phyloP scores from a whole-genome alignment of 2,797 vertebrate genomes.

The Gouania willdenowi region DNA sequence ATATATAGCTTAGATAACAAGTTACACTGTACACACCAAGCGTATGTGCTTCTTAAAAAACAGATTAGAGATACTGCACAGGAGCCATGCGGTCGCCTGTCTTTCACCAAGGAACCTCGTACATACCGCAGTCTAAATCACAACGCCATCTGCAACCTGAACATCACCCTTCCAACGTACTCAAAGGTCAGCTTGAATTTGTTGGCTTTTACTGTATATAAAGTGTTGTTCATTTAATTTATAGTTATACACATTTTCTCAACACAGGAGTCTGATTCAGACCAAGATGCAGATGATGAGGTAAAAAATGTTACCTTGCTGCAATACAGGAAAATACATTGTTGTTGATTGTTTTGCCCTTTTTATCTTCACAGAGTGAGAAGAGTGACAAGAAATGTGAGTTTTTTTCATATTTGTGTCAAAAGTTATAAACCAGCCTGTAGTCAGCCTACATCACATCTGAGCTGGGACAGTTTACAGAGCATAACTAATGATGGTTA shows the following conservation, averaged over 20 bases:
- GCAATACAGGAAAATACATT: too few species aligned
- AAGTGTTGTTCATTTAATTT: too few species aligned
- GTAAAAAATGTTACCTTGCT: conserved; percentile 66
- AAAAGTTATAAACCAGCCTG: too few species aligned
- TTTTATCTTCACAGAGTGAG: conserved; percentile 78
- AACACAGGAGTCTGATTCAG: conserved; percentile 94
- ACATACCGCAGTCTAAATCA: conserved; percentile 91
- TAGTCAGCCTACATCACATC: too few species aligned
- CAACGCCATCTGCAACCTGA: conserved; percentile 97
- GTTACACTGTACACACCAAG: too few species aligned
- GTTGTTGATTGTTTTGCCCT: conserved; percentile 10
- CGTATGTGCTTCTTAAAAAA: too few species aligned
- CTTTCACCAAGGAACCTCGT: conserved; percentile 96
- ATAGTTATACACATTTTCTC: conserved; percentile 18
- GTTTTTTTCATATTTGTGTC: conserved; percentile 33
- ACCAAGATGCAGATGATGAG: conserved; percentile 96
- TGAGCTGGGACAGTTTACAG: conserved; percentile 2
- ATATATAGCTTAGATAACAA: too few species aligned
- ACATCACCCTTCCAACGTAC: conserved; percentile 92
- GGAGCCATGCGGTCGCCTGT: conserved; percentile 93
- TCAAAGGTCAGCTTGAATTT: conserved; percentile 80
- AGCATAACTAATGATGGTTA: conserved; percentile 4
- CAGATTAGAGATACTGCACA: conserved; percentile 95
- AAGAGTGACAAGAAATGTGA: conserved; percentile 97
- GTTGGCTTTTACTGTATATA: background rate